Evolutionary conservation across 2,888 invertebrate species (phyloP).

Genomic region (Hetaerina titia): DNA sequence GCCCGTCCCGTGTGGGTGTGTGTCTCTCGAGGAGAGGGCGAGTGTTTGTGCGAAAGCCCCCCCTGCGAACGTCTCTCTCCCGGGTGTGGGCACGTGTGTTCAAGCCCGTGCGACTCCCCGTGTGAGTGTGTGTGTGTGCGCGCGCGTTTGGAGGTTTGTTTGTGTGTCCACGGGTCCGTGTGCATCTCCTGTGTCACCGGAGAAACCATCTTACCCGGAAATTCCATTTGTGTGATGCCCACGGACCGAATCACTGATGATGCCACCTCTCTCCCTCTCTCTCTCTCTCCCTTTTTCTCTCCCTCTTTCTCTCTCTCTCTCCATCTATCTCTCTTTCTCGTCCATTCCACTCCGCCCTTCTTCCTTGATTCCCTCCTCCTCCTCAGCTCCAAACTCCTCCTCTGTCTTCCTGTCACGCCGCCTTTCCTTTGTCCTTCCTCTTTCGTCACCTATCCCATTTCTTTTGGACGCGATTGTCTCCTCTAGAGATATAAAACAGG

Average conservation of each 20-base stretch:
- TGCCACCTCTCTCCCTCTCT: background rate
- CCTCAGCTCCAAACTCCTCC: background rate
- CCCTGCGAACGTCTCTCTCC: background rate
- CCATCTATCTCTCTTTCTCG: background rate
- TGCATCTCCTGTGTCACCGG: slow-evolving; percentile 28
- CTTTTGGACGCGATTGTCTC: background rate
- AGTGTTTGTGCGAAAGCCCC: slow-evolving; percentile 18
- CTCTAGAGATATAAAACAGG: too few species aligned
- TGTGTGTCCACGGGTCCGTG: slow-evolving; percentile 51
- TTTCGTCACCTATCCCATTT: background rate
- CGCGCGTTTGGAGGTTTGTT: background rate
- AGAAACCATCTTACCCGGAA: slow-evolving; percentile 66
- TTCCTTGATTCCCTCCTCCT: background rate
- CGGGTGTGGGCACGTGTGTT: background rate
- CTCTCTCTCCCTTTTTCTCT: background rate
- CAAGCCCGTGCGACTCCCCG: background rate
- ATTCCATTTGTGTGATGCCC: slow-evolving; percentile 59
- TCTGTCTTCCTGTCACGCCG: background rate
- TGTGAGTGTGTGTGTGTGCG: background rate
- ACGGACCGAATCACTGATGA: slow-evolving; percentile 57
- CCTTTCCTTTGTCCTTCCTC: background rate
- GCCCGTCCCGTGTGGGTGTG: background rate
- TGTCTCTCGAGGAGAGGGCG: background rate
- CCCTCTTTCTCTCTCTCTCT: background rate
- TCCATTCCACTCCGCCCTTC: background rate